These are phyloP conservation scores for Chloroceryle inda DNA, from an alignment of 2,797 vertebrate genomes.

Conservation along the genomic window DNA sequence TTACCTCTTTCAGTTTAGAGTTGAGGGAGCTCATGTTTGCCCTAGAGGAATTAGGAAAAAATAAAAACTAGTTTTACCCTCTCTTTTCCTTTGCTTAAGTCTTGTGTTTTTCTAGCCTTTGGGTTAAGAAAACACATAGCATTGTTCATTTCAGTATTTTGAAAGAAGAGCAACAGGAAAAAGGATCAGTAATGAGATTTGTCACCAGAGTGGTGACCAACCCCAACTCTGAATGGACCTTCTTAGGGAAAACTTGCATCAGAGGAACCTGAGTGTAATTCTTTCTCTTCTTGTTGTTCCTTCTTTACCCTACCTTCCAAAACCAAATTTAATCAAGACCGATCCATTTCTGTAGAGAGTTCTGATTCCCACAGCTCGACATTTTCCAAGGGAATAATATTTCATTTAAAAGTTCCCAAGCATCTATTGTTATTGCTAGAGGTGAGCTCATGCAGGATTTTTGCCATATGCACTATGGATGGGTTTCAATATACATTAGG, in stretches of 20 bases:
- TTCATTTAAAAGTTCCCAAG: constrained; percentile 23
- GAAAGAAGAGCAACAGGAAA: not conserved
- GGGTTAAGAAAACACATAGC: not conserved
- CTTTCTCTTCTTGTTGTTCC: not conserved
- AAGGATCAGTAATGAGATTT: not conserved
- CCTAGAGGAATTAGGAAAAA: not conserved
- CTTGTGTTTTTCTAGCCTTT: not conserved
- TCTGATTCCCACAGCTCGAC: constrained; percentile 1
- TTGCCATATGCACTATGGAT: constrained; percentile 32
- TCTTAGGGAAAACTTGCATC: not conserved
- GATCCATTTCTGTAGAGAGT: constrained; percentile 5
- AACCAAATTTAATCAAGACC: not conserved
- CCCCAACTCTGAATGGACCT: not conserved
- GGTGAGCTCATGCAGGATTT: constrained; percentile 61
- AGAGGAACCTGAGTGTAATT: not conserved
- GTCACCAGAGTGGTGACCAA: not conserved
- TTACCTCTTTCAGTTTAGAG: not conserved
- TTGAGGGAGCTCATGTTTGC: not conserved
- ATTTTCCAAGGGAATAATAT: constrained; percentile 46
- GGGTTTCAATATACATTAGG: constrained; percentile 12
- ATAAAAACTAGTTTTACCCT: not conserved
- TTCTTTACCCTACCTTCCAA: not conserved
- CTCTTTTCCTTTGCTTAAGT: not conserved
- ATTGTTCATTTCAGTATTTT: not conserved
- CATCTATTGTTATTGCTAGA: constrained; percentile 59